Conservation (phyloP, 2,888 invertebrate species). For the Agonum fuliginosum region DNA sequence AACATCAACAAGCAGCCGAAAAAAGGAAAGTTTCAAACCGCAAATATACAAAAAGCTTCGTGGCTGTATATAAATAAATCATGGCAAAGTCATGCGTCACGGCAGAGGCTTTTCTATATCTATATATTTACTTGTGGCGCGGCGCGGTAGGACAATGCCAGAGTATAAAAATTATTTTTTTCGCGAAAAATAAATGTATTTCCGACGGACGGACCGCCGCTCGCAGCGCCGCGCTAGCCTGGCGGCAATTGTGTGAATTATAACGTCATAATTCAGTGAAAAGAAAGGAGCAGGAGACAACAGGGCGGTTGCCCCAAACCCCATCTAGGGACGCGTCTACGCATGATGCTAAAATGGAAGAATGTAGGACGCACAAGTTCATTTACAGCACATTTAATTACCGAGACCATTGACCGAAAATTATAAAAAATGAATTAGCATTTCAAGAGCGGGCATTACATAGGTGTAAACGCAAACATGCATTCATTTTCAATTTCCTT, state of each 20-base stretch:
- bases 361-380: neutral
- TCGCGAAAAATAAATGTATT: conserved; percentile 60
- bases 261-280: conserved; percentile 71
- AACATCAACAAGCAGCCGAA: conserved; percentile 40
- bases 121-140: conserved; percentile 58
- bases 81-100: conserved; percentile 47
- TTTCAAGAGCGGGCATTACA: neutral
- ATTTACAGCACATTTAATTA: neutral
- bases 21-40: conserved; percentile 45
- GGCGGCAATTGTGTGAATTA: conserved; percentile 72
- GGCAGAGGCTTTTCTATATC: conserved; percentile 50
- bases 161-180: conserved; percentile 60
- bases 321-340: conserved; percentile 6
- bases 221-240: conserved; percentile 54
- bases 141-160: conserved; percentile 56
- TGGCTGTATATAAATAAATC: conserved; percentile 46
- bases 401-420: neutral
- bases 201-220: conserved; percentile 57
- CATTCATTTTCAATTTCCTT: neutral
- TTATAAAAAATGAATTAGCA: too few species aligned
- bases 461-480: too few species aligned
- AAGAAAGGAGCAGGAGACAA: conserved; percentile 71
- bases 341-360: neutral
- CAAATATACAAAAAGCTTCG: conserved; percentile 51
- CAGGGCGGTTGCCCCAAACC: neutral